Evolutionary conservation across 2,888 invertebrate species (phyloP).

Genomic region (Podotricha telesiphe): DNA sequence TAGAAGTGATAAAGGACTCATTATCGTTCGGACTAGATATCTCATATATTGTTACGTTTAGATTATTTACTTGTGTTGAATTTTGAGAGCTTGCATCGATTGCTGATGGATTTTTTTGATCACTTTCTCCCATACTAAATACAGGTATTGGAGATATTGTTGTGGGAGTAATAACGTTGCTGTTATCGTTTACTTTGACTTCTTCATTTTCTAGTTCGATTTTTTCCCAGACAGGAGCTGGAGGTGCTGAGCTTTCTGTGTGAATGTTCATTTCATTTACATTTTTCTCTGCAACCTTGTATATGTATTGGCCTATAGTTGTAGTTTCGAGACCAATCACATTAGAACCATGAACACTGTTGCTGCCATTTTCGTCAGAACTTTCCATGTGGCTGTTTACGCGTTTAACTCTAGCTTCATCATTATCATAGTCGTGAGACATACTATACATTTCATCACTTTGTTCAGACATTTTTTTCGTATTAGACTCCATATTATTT

Average conservation of each 20-base stretch:
- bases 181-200: constrained; percentile 35
- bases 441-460: constrained; percentile 66
- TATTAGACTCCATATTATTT: constrained; percentile 59
- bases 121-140: constrained; percentile 30
- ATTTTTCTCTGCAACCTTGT: constrained; percentile 58
- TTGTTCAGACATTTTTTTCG: constrained; percentile 57
- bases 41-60: constrained; percentile 77
- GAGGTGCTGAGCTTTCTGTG: constrained; percentile 46
- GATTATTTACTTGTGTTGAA: constrained; percentile 61
- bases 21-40: constrained; percentile 64
- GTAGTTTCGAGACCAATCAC: constrained; percentile 58
- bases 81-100: constrained; percentile 47
- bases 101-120: constrained; percentile 30
- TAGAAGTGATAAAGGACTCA: constrained; percentile 54
- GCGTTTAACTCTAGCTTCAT: constrained; percentile 67
- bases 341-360: constrained; percentile 38
- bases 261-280: constrained; percentile 41
- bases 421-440: constrained; percentile 68
- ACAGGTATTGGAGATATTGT: constrained; percentile 42
- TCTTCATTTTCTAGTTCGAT: constrained; percentile 49
- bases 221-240: constrained; percentile 76
- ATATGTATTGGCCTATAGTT: constrained; percentile 69
- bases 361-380: constrained; percentile 41
- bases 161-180: constrained; percentile 42
- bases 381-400: constrained; percentile 53